phyloP scores from a whole-genome alignment of 2,888 invertebrate species.

The Sympetrum striolatum region DNA sequence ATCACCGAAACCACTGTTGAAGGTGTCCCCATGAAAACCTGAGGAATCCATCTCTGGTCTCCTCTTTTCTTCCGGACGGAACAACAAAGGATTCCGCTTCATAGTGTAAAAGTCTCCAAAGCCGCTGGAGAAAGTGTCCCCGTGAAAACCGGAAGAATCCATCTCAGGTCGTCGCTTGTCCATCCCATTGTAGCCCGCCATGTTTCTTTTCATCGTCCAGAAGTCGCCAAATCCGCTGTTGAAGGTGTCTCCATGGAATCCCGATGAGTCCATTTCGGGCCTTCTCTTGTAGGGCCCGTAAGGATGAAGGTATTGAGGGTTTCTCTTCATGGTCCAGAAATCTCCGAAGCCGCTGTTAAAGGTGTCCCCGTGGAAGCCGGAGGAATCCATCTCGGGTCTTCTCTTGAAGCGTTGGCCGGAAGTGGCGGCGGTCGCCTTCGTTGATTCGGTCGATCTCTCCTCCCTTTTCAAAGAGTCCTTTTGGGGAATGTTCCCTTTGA shows the following conservation, averaged over 20 bases:
- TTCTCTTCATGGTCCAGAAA: slow-evolving; percentile 55
- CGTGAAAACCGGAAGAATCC: slow-evolving; percentile 55
- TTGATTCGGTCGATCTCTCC: slow-evolving; percentile 44
- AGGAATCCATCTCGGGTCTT: slow-evolving; percentile 48
- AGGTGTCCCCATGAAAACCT: slow-evolving; percentile 56
- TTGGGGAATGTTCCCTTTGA: neutral
- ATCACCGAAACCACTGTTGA: slow-evolving; percentile 55
- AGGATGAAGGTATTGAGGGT: slow-evolving; percentile 44
- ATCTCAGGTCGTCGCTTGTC: slow-evolving; percentile 52
- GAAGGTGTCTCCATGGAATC: slow-evolving; percentile 56
- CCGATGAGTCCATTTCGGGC: slow-evolving; percentile 53
- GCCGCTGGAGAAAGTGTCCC: slow-evolving; percentile 55
- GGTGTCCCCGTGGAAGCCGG: slow-evolving; percentile 56
- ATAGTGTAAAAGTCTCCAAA: slow-evolving; percentile 56
- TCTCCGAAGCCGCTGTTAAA: slow-evolving; percentile 55
- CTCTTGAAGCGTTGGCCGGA: slow-evolving; percentile 47
- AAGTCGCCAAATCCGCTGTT: slow-evolving; percentile 55
- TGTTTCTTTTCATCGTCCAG: slow-evolving; percentile 52
- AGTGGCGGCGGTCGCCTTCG: slow-evolving; percentile 48
- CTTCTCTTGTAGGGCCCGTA: slow-evolving; percentile 51
- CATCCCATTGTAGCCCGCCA: neutral
- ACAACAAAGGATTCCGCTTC: slow-evolving; percentile 47
- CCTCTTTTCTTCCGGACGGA: slow-evolving; percentile 46
- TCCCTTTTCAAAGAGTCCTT: neutral
- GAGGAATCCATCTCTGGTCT: slow-evolving; percentile 48